These are phyloP conservation scores for Acleris emargana DNA, from an alignment of 2,888 invertebrate species.

Conservation along the genomic window DNA sequence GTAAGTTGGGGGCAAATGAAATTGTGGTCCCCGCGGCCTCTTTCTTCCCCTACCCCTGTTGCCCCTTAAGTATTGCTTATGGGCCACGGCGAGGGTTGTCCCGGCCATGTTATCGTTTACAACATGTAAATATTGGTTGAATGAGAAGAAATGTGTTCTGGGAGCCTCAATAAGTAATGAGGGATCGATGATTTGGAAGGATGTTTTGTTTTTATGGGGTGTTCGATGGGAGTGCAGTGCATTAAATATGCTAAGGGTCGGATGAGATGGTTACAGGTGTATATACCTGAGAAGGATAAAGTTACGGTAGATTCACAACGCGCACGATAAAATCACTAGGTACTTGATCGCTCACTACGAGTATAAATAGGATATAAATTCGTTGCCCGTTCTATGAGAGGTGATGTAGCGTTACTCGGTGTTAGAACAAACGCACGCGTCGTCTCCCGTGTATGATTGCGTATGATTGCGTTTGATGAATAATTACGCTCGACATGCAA, in stretches of 20 bases:
- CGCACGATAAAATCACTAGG: no score
- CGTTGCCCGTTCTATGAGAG: no score
- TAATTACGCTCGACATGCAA: no score
- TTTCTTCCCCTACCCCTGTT: constrained; percentile 25
- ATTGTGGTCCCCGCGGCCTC: constrained; percentile 63
- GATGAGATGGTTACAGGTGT: not conserved
- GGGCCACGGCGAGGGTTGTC: constrained; percentile 49
- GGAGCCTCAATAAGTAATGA: constrained; percentile 25
- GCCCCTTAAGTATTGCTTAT: constrained; percentile 61
- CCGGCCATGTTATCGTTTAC: constrained; percentile 60
- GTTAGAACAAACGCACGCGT: no score
- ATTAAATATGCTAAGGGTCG: not conserved
- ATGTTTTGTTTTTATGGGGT: constrained; percentile 22
- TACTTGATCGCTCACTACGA: no score
- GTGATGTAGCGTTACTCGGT: no score
- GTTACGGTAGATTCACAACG: no score
- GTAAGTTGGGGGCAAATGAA: constrained; percentile 63
- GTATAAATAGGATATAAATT: no score
- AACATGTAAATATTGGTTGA: constrained; percentile 70
- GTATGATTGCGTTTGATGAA: no score
- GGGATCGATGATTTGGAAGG: constrained; percentile 25
- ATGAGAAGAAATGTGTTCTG: constrained; percentile 41
- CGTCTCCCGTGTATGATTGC: no score
- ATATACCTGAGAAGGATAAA: no score
- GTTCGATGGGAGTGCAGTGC: not conserved